A percentile compares a stretch with the other conserved stretches of the same genome.
Evolutionary conservation across 1,140 invertebrate species (phyloP).

Genomic region (Leptinotarsa texana): DNA sequence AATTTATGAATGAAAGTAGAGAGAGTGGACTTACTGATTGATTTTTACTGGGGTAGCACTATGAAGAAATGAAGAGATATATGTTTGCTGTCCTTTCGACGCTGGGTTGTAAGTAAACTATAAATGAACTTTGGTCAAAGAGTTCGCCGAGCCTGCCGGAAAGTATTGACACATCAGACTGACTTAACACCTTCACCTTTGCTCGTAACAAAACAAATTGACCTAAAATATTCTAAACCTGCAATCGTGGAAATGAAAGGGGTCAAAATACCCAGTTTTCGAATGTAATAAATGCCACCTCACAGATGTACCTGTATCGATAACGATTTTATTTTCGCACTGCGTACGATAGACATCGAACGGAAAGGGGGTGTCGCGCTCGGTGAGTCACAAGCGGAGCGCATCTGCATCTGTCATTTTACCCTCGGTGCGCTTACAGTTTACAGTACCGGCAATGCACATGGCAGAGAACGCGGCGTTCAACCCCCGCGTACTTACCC

Average conservation of each 20-base stretch:
- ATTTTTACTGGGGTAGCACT: too few relatives aligned
- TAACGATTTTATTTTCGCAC: conserved; percentile 12
- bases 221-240: background rate
- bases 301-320: conserved; percentile 14
- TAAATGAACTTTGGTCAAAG: too few relatives aligned
- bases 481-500: background rate
- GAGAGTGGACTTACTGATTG: too few relatives aligned
- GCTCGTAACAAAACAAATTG: background rate
- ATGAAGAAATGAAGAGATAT: too few relatives aligned
- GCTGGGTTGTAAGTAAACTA: too few relatives aligned
- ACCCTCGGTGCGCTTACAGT: conserved; percentile 12
- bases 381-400: conserved; percentile 15
- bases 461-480: background rate
- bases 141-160: background rate
- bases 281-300: background rate
- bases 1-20: too few relatives aligned
- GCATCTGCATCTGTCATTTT: conserved; percentile 16
- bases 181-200: background rate
- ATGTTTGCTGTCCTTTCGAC: too few relatives aligned
- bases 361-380: background rate
- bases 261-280: background rate
- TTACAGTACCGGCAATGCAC: background rate
- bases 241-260: background rate
- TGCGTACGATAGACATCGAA: conserved; percentile 9
- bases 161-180: background rate